A percentile compares a stretch with the other conserved stretches of the same genome.
phyloP scores from a whole-genome alignment of 2,888 invertebrate genomes.

The Leptinotarsa tumamoca region DNA sequence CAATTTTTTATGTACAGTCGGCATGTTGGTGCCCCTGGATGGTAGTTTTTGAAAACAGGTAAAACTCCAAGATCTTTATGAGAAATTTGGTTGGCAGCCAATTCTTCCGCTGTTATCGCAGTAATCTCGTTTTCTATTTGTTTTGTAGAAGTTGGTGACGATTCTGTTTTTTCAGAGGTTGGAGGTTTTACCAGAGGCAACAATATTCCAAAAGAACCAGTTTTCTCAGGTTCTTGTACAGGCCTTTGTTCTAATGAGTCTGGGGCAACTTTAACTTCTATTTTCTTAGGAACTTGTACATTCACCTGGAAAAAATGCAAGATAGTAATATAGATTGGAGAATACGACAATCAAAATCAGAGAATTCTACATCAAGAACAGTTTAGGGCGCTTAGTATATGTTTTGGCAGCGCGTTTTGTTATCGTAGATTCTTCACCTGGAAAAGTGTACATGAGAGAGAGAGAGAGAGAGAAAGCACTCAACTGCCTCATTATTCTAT shows the following conservation, averaged over 20 bases:
- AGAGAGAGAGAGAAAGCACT: no score
- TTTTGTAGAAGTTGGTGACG: slow-evolving; percentile 32
- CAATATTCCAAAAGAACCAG: slow-evolving; percentile 59
- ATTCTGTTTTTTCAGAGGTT: slow-evolving; percentile 33
- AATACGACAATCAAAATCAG: no score
- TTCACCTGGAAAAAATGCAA: slow-evolving; percentile 52
- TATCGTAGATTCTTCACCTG: no score
- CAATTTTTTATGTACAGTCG: slow-evolving; percentile 95
- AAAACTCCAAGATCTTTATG: slow-evolving; percentile 78
- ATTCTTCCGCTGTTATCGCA: slow-evolving; percentile 74
- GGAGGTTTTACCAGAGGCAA: slow-evolving; percentile 48
- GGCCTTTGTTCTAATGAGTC: slow-evolving; percentile 53
- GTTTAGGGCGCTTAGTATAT: no score
- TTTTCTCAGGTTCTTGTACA: slow-evolving; percentile 38
- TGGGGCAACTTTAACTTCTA: slow-evolving; percentile 68
- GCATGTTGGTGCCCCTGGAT: slow-evolving; percentile 82
- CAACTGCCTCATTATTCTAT: no score
- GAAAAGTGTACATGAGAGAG: no score
- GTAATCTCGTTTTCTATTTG: slow-evolving; percentile 53
- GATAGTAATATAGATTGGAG: no score
- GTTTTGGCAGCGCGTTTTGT: no score
- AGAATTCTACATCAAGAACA: no score
- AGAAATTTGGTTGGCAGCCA: slow-evolving; percentile 77
- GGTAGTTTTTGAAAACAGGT: slow-evolving; percentile 88
- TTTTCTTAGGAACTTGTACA: slow-evolving; percentile 65